Percentiles rank a stretch among this genome's conserved stretches.
Conservation (phyloP, 2,113 vertebrate genomes). For the Syngnathoides biaculeatus region DNA sequence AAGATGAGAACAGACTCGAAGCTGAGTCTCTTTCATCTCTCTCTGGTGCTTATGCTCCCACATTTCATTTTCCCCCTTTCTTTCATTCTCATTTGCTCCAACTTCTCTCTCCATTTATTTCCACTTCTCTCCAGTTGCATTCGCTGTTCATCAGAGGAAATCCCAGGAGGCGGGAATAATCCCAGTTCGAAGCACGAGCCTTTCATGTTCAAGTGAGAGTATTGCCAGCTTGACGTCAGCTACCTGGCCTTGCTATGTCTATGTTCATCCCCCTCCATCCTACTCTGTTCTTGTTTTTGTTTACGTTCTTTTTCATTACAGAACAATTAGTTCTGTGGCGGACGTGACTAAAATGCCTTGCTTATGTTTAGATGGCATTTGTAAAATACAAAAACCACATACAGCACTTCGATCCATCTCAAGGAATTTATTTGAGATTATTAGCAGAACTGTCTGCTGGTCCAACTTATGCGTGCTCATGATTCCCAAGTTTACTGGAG, state of each 20-base stretch:
- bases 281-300: slow-evolving; percentile 18
- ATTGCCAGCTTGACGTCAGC: slow-evolving; percentile 37
- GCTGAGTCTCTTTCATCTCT: slow-evolving; percentile 31
- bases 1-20: slow-evolving; percentile 14
- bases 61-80: slow-evolving; percentile 32
- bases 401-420: slow-evolving; percentile 16
- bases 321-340: slow-evolving; percentile 24
- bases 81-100: slow-evolving; percentile 23
- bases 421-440: slow-evolving; percentile 21
- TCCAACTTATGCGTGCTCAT: slow-evolving; percentile 10
- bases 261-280: background rate
- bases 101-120: slow-evolving; percentile 47
- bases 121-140: slow-evolving; percentile 41
- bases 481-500: background rate
- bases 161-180: slow-evolving; percentile 61
- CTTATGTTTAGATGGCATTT: slow-evolving; percentile 26
- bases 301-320: slow-evolving; percentile 39
- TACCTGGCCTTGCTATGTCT: slow-evolving; percentile 7
- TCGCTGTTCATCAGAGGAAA: slow-evolving; percentile 46
- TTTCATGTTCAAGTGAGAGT: slow-evolving; percentile 57
- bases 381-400: slow-evolving; percentile 39
- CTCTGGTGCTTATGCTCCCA: slow-evolving; percentile 29
- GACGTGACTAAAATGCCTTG: slow-evolving; percentile 16
- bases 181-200: slow-evolving; percentile 52
- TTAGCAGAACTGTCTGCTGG: slow-evolving; percentile 16